A percentile compares a stretch with the other conserved stretches of the same genome.
Conservation (phyloP, 2,113 vertebrate species). For the Gobio gobio region DNA sequence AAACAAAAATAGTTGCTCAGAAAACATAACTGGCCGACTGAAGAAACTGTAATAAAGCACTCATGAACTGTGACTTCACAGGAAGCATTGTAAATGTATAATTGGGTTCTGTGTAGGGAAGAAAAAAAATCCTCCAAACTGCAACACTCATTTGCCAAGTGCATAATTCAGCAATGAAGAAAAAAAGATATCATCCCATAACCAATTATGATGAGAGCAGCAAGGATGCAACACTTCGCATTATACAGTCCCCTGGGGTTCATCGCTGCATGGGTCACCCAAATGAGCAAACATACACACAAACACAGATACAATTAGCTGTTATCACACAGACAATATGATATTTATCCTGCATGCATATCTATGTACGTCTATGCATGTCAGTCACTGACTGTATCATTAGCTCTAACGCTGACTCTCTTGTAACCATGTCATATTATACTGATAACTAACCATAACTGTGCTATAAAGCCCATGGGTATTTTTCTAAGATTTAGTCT, state of each 20-base stretch:
- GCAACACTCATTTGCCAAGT: conserved; percentile 31
- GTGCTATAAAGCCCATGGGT: neutral
- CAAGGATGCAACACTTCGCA: conserved; percentile 38
- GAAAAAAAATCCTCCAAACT: conserved; percentile 27
- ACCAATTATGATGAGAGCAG: conserved; percentile 51
- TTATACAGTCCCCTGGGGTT: conserved; percentile 42
- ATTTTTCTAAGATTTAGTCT: neutral
- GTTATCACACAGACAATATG: conserved; percentile 12
- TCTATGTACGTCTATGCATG: conserved; percentile 8
- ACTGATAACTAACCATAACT: neutral
- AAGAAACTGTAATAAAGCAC: conserved; percentile 12
- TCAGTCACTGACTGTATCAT: conserved; percentile 18
- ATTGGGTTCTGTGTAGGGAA: conserved; percentile 39
- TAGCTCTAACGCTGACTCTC: neutral
- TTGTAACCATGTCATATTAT: neutral
- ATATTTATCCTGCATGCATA: conserved; percentile 27
- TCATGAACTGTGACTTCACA: conserved; percentile 44
- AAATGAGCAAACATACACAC: conserved; percentile 5
- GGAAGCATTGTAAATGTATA: conserved; percentile 45
- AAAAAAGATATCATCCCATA: conserved; percentile 51
- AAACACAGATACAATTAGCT: conserved; percentile 34
- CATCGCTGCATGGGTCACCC: conserved; percentile 15
- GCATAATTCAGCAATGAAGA: conserved; percentile 46
- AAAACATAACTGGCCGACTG: conserved; percentile 11
- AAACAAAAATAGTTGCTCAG: neutral